A percentile compares a stretch with the other conserved stretches of the same genome.
Conservation (phyloP, 2,888 invertebrate genomes). For the Pilophorus perplexus region DNA sequence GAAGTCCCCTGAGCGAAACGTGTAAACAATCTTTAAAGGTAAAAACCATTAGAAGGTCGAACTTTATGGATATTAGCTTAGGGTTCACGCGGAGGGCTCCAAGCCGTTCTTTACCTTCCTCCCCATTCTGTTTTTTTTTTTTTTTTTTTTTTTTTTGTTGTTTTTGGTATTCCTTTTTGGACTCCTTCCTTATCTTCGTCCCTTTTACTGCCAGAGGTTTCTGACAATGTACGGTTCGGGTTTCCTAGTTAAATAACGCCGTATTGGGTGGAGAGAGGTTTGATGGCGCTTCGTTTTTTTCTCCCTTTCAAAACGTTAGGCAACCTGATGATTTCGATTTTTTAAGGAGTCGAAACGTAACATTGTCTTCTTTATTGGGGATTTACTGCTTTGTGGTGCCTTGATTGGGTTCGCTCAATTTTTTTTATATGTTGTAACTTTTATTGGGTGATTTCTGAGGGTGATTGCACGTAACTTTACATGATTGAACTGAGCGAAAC, state of each 20-base stretch:
- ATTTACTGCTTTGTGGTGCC: no score
- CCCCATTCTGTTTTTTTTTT: background rate
- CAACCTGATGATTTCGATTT: no score
- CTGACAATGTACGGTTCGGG: background rate
- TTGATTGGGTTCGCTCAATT: no score
- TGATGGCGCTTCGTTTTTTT: background rate
- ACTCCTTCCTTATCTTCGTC: background rate
- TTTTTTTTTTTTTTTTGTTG: background rate
- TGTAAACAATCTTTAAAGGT: constrained; percentile 40
- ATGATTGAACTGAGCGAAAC: background rate
- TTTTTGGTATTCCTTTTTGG: background rate
- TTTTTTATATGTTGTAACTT: no score
- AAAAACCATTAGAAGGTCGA: constrained; percentile 40
- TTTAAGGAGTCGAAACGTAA: no score
- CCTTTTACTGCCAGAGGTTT: background rate
- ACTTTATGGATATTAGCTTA: constrained; percentile 42
- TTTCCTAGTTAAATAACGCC: constrained; percentile 4
- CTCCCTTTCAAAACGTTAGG: background rate
- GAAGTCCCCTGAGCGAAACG: constrained; percentile 17
- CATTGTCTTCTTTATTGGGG: no score
- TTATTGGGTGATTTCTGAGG: no score
- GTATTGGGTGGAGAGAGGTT: background rate
- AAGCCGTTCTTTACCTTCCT: background rate
- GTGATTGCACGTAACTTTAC: no score
- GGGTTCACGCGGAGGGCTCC: background rate